Percentiles rank a stretch among this genome's conserved stretches.
These are phyloP conservation scores for Eristalis tenax DNA, from an alignment of 2,888 invertebrate genomes.

Conservation along the genomic window DNA sequence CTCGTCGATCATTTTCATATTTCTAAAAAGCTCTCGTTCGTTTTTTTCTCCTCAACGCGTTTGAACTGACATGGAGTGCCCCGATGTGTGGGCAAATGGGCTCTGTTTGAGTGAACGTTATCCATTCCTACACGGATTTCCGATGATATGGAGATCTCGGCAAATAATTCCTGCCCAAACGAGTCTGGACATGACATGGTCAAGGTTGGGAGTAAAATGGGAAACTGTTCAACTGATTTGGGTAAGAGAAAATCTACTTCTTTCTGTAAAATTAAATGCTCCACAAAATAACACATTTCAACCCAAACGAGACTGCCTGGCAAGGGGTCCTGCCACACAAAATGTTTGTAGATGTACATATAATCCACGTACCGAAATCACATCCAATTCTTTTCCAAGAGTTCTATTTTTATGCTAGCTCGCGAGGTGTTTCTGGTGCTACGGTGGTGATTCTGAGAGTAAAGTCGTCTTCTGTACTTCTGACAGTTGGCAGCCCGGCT, in stretches of 20 bases:
- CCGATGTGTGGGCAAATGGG: constrained; percentile 14
- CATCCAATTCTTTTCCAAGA: constrained; percentile 31
- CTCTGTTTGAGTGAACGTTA: constrained; percentile 11
- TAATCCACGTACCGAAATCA: constrained; percentile 3
- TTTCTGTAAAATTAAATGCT: too few relatives aligned
- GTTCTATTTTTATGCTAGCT: constrained; percentile 53
- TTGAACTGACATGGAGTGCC: constrained; percentile 22
- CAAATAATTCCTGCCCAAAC: background rate
- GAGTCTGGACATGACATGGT: background rate
- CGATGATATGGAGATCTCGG: too few relatives aligned
- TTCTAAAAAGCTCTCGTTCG: constrained; percentile 14
- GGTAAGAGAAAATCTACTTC: too few relatives aligned
- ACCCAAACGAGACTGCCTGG: background rate
- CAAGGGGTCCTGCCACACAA: constrained; percentile 10
- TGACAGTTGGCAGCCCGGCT: constrained; percentile 60
- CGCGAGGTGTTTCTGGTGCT: constrained; percentile 10
- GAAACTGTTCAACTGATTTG: too few relatives aligned
- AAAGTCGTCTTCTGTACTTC: constrained; percentile 45
- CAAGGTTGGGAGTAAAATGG: background rate
- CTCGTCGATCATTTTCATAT: constrained; percentile 23
- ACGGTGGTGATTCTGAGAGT: constrained; percentile 27
- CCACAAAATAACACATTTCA: too few relatives aligned
- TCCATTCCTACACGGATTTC: too few relatives aligned
- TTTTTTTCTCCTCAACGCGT: background rate
- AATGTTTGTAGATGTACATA: background rate